A percentile compares a stretch with the other conserved stretches of the same genome.
These are phyloP conservation scores for Mormyrus iriodes DNA, from an alignment of 2,113 vertebrate species.

Conservation along the genomic window DNA sequence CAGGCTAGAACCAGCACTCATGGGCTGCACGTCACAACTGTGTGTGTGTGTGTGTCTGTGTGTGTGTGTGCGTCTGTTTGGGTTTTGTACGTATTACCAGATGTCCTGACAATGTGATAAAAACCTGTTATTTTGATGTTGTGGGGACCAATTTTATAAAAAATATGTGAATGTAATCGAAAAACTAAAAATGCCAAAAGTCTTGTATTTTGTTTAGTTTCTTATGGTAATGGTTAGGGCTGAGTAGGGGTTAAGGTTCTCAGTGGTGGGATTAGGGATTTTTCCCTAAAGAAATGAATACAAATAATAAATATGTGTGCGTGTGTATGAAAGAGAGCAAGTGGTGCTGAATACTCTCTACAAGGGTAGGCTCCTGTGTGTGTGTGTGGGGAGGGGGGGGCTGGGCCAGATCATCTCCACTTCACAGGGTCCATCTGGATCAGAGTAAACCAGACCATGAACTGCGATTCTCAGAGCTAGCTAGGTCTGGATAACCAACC, in stretches of 20 bases:
- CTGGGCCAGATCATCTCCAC: neutral
- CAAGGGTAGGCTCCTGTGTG: neutral
- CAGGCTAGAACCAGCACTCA: neutral
- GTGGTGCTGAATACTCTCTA: slow-evolving; percentile 19
- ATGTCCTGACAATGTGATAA: neutral
- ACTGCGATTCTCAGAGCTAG: neutral
- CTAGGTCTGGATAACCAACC: neutral
- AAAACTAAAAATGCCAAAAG: no score
- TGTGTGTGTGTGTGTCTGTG: neutral
- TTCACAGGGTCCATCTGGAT: neutral
- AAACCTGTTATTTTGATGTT: neutral
- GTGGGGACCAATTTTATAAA: neutral
- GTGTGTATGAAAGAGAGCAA: neutral
- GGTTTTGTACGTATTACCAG: neutral
- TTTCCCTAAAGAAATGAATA: no score
- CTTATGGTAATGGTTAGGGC: no score
- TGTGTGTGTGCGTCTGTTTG: neutral
- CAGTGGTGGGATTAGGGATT: no score
- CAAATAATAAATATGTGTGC: neutral
- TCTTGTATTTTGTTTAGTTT: no score
- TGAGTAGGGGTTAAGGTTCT: no score
- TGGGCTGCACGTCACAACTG: neutral
- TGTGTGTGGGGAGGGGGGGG: neutral
- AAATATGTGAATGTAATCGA: no score
- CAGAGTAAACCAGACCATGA: neutral